Percentiles rank a stretch among this genome's conserved stretches.
Conservation (phyloP, 2,113 vertebrate species). For the Copsychus sechellarum region DNA sequence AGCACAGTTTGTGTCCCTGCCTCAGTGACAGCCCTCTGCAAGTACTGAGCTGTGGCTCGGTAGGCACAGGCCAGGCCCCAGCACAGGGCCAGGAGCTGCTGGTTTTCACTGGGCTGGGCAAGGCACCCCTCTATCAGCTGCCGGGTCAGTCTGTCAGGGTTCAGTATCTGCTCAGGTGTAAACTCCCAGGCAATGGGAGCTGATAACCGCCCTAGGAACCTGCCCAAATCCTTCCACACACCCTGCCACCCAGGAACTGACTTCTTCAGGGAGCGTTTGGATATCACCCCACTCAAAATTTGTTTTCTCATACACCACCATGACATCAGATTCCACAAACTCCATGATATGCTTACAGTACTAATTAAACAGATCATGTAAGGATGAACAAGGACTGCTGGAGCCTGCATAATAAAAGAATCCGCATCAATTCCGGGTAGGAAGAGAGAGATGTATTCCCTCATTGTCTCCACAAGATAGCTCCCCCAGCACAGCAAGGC, state of each 20-base stretch:
- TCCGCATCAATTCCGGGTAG: neutral
- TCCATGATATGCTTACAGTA: neutral
- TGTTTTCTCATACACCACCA: neutral
- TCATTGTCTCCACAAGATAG: neutral
- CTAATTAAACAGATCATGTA: neutral
- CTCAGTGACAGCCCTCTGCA: neutral
- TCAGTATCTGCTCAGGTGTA: neutral
- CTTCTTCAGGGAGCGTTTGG: neutral
- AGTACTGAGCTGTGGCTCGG: neutral
- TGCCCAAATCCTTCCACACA: conserved; percentile 1
- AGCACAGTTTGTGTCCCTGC: neutral
- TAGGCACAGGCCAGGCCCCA: conserved; percentile 10
- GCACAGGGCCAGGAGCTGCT: neutral
- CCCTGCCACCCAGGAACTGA: neutral
- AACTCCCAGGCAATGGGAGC: conserved; percentile 5
- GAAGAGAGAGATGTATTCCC: neutral
- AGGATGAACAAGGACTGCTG: neutral
- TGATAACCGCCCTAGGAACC: conserved; percentile 1
- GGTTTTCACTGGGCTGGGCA: neutral
- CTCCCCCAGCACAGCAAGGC: conserved; percentile 2
- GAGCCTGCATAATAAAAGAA: neutral
- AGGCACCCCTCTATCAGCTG: neutral
- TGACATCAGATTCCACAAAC: neutral
- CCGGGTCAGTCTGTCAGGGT: neutral
- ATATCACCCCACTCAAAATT: neutral